Base-by-base conservation (phyloP, 2,888 invertebrate genomes). In the Bruchidius siliquastri region DNA sequence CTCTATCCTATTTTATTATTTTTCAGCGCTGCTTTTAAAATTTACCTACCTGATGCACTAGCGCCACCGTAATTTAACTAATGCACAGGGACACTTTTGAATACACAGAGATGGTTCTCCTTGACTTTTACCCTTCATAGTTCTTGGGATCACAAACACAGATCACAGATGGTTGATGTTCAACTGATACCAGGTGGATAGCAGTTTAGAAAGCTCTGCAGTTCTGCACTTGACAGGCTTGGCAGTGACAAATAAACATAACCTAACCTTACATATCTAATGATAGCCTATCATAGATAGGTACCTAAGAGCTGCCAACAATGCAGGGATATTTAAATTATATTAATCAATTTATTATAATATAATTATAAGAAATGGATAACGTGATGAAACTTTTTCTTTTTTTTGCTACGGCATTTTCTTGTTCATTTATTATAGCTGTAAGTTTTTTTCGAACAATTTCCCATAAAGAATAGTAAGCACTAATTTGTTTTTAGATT, bases 401-500 rank as follows among this genome's bases (percentile, higher is more conserved):
- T 67, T 84, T 83, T 79, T 83, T 80, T 75, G 77, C 79, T 22
- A 83, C 83, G 13, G 83, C 83, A 18, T 80, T 83, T 72, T 76
- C 73, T 30, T 76, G 79, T 75, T 80, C 83, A 68, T 21, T 78
- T 32, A 76, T 84, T 77, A 76, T 84, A 76, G 77, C 82, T 70
- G 84, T 84, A 79, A 76, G 79, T 74, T 72, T 71, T 49, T 49
- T 66, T 30, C 68, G 26, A 30, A 67, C 69, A 72, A 2, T 73
- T 76, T 67, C 76, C 68, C 49, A 18, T 3, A 74, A 20, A 21
- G 20, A 49, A 1, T 49, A 4, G 8, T 8, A 4, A 26, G 8
- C 8, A 26, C 26, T 49, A 13, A 1, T 13, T 74, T 71, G 21
- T 49, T 74, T 89, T 70, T 84, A 94, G 94, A 80, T 92, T 73